Base-by-base conservation (phyloP, 1,140 invertebrate species). In the Euura lappo region DNA sequence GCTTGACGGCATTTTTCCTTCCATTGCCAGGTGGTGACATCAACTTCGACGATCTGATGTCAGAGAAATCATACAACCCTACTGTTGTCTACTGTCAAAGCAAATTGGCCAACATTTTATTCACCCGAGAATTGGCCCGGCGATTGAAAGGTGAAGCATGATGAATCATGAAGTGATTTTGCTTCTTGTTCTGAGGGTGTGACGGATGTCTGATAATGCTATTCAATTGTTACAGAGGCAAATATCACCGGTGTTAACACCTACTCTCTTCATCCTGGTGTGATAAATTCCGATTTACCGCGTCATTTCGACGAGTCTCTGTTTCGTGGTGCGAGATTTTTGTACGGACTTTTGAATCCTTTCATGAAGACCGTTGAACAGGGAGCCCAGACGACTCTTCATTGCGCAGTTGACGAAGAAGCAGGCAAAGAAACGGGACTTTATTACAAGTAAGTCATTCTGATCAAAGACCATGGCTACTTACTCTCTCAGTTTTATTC, bases 331-430 rank as follows among this genome's bases (percentile, higher is more conserved):
- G 81, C 69, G 46, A 75, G 72, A 69, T 79, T 67, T 71, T 45
- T 88, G 2, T 85, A 78, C 74, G 66, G 74, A 8, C 1, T 87
- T 0, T 45, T 82, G 0, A 82, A 74, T 44, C 84, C 84, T 1
- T 89, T 91, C 68, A 86, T 90, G 43, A 94, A 94, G 83, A 89
- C 86, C 7, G 88, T 90, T 0, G 89, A 90, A 75, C 89, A 93
- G 77, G 95, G 95, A 0, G 94, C 94, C 6, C 95, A 96, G 84
- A 96, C 95, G 1, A 92, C 92, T 2, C 87, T 97, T 65, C 91
- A 95, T 79, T 95, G 95, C 81, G 90, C 94, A 3, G 83, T 96
- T 1, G 92, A 94, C 82, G 92, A 94, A 75, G 87, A 90, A 71
- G 89, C 91, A 74, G 91, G 88, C 3, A 85, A 91, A 75, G 85